These are phyloP conservation scores for Chrysomela aeneicollis DNA, from an alignment of 2,888 invertebrate species.

Conservation along the genomic window DNA sequence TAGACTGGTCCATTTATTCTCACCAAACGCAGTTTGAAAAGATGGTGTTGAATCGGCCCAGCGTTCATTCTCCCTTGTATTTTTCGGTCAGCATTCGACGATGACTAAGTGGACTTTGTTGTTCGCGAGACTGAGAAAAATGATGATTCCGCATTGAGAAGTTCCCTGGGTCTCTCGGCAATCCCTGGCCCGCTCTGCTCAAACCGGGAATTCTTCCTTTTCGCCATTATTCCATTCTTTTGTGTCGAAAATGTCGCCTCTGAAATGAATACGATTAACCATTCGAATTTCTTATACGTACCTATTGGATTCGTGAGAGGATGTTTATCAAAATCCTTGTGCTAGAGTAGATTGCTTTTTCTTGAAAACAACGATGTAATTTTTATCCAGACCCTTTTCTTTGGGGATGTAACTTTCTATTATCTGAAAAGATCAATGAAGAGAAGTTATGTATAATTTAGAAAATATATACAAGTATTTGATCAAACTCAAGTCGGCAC, in stretches of 20 bases:
- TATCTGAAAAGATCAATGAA: too few relatives aligned
- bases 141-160: conserved; percentile 63
- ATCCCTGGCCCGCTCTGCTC: conserved; percentile 55
- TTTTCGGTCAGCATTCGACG: conserved; percentile 59
- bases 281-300: conserved; percentile 40
- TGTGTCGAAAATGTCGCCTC: conserved; percentile 44
- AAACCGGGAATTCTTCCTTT: conserved; percentile 54
- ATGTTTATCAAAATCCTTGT: conserved; percentile 31
- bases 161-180: conserved; percentile 57
- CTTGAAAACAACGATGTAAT: background rate
- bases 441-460: too few relatives aligned
- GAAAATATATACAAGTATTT: too few relatives aligned
- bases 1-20: conserved; percentile 47
- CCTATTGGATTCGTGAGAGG: conserved; percentile 30
- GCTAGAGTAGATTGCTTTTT: background rate
- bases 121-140: conserved; percentile 65
- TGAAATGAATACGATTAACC: conserved; percentile 44
- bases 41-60: conserved; percentile 55
- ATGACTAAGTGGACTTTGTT: conserved; percentile 67
- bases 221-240: conserved; percentile 46
- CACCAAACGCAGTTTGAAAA: conserved; percentile 45
- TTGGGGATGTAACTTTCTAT: too few relatives aligned
- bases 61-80: conserved; percentile 55
- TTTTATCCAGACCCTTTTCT: too few relatives aligned
- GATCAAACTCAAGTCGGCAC: too few relatives aligned